Conservation (phyloP, 2,888 invertebrate species). For the Seira musarum region DNA sequence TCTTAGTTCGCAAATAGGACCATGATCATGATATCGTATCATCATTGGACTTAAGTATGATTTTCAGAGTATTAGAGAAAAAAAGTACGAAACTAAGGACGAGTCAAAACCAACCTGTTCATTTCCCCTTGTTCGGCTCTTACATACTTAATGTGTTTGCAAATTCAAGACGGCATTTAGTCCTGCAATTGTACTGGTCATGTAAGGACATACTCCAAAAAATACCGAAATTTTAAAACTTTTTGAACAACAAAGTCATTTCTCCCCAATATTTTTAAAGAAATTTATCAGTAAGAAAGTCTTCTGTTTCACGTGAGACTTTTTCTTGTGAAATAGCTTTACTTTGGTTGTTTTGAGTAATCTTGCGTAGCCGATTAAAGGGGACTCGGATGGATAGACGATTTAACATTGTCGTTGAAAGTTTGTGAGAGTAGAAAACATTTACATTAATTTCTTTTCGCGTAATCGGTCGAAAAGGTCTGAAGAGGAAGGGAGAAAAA, state of each 20-base stretch:
- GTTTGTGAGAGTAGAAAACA: not conserved
- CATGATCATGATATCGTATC: not conserved
- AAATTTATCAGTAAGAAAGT: too few species aligned
- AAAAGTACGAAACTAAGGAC: too few species aligned
- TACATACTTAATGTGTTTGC: slow-evolving; percentile 50
- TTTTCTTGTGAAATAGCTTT: too few species aligned
- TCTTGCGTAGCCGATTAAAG: too few species aligned
- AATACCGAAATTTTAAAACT: too few species aligned
- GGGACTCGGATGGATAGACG: not conserved
- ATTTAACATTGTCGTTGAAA: not conserved
- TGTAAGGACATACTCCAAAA: slow-evolving; percentile 44
- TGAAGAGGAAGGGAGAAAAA: too few species aligned
- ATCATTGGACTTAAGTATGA: too few species aligned
- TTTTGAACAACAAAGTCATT: too few species aligned
- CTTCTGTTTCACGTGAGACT: too few species aligned
- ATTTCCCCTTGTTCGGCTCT: slow-evolving; percentile 29
- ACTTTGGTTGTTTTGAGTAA: too few species aligned
- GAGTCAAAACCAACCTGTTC: not conserved
- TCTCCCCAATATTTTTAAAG: too few species aligned
- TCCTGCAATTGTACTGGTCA: slow-evolving; percentile 54
- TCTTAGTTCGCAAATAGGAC: not conserved
- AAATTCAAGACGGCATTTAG: slow-evolving; percentile 42
- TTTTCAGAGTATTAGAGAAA: too few species aligned
- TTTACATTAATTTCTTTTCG: not conserved
- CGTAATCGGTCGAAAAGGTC: not conserved